Percentiles rank a stretch among this genome's conserved stretches.
Evolutionary conservation across 2,797 vertebrate species (phyloP).

Genomic region (Gallirallus australis): DNA sequence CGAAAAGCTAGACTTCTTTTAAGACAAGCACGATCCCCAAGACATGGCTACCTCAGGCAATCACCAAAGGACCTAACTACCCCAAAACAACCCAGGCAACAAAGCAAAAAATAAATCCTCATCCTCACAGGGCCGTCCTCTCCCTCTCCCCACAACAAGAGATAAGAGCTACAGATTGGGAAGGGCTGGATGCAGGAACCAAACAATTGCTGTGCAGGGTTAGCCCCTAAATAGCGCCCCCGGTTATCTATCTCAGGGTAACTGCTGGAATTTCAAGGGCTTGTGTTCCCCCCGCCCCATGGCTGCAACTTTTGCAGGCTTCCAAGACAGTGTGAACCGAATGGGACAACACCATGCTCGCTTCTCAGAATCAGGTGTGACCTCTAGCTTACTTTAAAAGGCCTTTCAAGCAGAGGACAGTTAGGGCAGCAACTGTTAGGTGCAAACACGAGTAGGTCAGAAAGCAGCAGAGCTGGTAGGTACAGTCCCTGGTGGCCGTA

Average conservation of each 20-base stretch:
- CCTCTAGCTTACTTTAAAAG: background rate
- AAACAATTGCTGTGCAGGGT: constrained; percentile 10
- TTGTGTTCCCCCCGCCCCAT: background rate
- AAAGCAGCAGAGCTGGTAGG: background rate
- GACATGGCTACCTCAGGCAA: background rate
- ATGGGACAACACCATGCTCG: background rate
- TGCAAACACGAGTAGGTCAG: background rate
- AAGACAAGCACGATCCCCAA: background rate
- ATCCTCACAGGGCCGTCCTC: background rate
- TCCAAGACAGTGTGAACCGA: background rate
- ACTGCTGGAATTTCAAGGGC: background rate
- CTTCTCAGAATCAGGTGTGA: background rate
- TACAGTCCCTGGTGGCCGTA: background rate
- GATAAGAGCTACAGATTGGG: constrained; percentile 12
- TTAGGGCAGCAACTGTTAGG: background rate
- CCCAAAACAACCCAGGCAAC: background rate
- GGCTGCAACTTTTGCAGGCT: background rate
- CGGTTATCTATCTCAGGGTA: background rate
- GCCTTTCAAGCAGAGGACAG: background rate
- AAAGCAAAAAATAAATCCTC: background rate
- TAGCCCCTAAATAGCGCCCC: background rate
- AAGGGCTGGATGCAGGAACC: background rate
- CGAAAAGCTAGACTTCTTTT: background rate
- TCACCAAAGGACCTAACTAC: background rate
- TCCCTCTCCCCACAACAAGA: background rate